phyloP scores from a whole-genome alignment of 2,113 vertebrate species.

The Spheniscus mendiculus region DNA sequence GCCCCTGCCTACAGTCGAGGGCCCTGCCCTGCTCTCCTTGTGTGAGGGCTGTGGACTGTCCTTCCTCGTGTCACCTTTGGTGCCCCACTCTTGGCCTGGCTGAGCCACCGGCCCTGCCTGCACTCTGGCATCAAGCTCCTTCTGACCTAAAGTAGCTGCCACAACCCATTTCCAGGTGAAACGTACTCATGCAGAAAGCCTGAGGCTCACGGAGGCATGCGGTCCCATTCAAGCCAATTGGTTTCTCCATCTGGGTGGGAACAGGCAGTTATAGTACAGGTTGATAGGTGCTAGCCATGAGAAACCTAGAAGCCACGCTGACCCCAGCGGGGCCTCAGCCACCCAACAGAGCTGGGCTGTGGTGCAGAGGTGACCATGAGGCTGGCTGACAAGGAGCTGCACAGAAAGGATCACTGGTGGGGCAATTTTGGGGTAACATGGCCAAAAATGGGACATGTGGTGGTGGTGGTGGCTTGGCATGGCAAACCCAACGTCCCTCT shows the following conservation, averaged over 20 bases:
- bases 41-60: not conserved
- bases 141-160: not conserved
- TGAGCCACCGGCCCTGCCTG: not conserved
- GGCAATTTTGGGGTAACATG: not conserved
- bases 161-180: not conserved
- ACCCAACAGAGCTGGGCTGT: rapidly evolving
- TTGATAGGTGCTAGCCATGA: not conserved
- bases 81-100: not conserved
- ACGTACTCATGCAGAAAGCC: rapidly evolving
- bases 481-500: not conserved
- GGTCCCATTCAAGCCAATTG: not conserved
- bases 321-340: not conserved
- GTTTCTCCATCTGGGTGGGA: not conserved
- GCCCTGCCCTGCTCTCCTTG: not conserved
- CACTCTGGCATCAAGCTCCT: not conserved
- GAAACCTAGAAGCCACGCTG: not conserved
- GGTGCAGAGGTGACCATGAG: not conserved
- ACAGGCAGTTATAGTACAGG: not conserved
- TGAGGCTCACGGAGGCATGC: not conserved
- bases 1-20: not conserved
- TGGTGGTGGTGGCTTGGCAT: not conserved
- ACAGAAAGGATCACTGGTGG: not conserved
- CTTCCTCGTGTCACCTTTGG: not conserved
- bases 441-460: not conserved
- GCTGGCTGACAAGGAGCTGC: not conserved